Evolutionary conservation across 2,888 invertebrate species (phyloP).

Genomic region (Itoplectis maculator): DNA sequence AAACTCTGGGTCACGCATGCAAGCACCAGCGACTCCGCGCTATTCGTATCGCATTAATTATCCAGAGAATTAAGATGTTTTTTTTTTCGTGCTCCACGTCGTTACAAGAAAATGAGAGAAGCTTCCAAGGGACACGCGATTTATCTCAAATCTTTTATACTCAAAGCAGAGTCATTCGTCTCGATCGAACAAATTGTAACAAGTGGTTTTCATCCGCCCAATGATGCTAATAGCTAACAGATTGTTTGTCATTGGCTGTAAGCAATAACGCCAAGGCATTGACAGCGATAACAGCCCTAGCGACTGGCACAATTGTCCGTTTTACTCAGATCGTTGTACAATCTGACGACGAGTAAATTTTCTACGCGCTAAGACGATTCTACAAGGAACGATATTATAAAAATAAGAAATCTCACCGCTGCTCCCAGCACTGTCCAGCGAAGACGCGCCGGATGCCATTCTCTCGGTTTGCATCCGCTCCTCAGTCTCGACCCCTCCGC

Average conservation of each 20-base stretch:
- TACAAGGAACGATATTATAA: conserved; percentile 8
- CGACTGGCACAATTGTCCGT: too few species aligned
- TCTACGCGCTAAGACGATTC: not conserved
- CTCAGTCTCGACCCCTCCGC: conserved; percentile 1
- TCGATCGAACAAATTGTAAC: not conserved
- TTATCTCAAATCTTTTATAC: not conserved
- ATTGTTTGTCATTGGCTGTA: not conserved
- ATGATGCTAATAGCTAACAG: not conserved
- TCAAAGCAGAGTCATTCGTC: not conserved
- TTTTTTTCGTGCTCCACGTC: not conserved
- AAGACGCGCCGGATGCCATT: conserved; percentile 93
- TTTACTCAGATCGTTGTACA: too few species aligned
- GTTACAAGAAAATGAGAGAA: conserved; percentile 19
- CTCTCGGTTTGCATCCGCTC: conserved; percentile 28
- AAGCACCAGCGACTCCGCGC: conserved; percentile 77
- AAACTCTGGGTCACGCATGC: conserved; percentile 81
- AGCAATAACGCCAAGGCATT: not conserved
- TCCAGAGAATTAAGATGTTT: conserved; percentile 53
- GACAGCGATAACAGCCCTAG: not conserved
- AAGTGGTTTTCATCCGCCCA: not conserved
- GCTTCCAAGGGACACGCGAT: not conserved
- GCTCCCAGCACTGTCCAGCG: conserved; percentile 91
- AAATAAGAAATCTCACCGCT: conserved; percentile 86
- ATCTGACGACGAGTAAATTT: not conserved
- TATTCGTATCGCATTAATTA: conserved; percentile 67